A percentile compares a stretch with the other conserved stretches of the same genome.
Conservation (phyloP, 1,140 invertebrate species). For the Drosophila carrolli region DNA sequence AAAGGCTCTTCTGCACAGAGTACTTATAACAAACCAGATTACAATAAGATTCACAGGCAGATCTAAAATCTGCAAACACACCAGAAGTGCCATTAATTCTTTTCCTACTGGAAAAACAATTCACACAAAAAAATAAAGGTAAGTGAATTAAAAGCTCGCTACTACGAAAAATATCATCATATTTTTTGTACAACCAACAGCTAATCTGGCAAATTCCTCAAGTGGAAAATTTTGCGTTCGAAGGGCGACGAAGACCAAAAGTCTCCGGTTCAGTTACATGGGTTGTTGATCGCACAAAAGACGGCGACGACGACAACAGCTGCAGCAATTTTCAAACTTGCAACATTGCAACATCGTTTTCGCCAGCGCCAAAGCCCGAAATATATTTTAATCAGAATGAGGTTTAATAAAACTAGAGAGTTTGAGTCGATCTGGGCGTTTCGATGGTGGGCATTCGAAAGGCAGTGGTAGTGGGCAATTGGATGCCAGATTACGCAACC, state of each 20-base stretch:
- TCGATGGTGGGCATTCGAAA: background rate
- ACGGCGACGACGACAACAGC: background rate
- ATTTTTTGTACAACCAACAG: constrained; percentile 1
- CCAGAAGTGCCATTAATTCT: too few species aligned
- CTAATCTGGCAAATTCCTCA: constrained; percentile 24
- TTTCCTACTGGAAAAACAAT: too few species aligned
- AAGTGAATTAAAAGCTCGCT: background rate
- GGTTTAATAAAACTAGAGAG: background rate
- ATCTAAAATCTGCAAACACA: too few species aligned
- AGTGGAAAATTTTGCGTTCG: constrained; percentile 34
- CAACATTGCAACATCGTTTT: constrained; percentile 56
- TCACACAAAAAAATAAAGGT: too few species aligned
- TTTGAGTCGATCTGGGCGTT: background rate
- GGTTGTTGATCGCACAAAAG: constrained; percentile 47
- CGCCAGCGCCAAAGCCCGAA: constrained; percentile 37
- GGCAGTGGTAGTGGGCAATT: background rate
- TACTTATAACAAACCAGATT: too few species aligned
- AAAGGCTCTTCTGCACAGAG: too few species aligned
- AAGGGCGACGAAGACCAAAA: constrained; percentile 32
- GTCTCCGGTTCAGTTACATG: constrained; percentile 39
- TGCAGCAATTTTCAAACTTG: constrained; percentile 30
- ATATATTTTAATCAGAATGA: constrained; percentile 32
- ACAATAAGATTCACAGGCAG: too few species aligned
- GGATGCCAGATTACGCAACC: constrained; percentile 26
- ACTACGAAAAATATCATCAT: too few species aligned